Evolutionary conservation across 2,888 invertebrate species (phyloP).

Genomic region (Ferdinandea cuprea): DNA sequence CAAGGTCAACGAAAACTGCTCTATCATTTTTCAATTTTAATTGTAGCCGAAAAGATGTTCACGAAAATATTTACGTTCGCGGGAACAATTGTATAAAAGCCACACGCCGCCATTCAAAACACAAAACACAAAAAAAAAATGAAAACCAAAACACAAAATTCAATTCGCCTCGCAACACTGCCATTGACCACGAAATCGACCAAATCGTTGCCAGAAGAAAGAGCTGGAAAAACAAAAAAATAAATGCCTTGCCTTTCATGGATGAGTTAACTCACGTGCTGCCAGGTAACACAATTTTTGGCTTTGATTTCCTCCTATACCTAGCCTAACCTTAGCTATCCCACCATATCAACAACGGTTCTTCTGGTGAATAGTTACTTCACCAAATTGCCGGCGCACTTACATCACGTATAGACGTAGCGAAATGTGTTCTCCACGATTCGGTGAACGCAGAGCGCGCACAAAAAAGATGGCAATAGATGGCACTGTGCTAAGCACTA

Average conservation of each 20-base stretch:
- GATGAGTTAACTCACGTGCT: conserved; percentile 61
- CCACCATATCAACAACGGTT: conserved; percentile 2
- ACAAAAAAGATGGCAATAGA: conserved; percentile 52
- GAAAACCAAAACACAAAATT: too few relatives aligned
- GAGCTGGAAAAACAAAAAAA: conserved; percentile 5
- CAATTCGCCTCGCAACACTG: conserved; percentile 12
- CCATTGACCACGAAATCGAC: conserved; percentile 67
- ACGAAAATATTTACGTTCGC: conserved; percentile 11
- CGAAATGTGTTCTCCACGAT: conserved; percentile 23
- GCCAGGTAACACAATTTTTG: conserved; percentile 15
- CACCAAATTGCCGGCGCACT: conserved; percentile 6
- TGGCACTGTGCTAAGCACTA: conserved; percentile 49
- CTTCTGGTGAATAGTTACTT: conserved; percentile 5
- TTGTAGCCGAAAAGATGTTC: background rate
- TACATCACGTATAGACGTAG: conserved; percentile 24
- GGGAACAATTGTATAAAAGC: conserved; percentile 23
- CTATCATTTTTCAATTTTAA: conserved; percentile 27
- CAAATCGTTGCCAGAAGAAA: background rate
- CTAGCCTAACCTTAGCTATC: too few relatives aligned
- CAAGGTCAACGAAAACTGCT: conserved; percentile 40
- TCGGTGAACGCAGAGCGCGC: conserved; percentile 41
- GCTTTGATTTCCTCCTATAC: conserved; percentile 32
- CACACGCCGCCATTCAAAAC: background rate
- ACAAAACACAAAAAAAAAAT: too few relatives aligned
- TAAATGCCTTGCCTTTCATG: too few relatives aligned